Base-by-base conservation (phyloP, 2,888 invertebrate species). In the Rhodophaea formosa region DNA sequence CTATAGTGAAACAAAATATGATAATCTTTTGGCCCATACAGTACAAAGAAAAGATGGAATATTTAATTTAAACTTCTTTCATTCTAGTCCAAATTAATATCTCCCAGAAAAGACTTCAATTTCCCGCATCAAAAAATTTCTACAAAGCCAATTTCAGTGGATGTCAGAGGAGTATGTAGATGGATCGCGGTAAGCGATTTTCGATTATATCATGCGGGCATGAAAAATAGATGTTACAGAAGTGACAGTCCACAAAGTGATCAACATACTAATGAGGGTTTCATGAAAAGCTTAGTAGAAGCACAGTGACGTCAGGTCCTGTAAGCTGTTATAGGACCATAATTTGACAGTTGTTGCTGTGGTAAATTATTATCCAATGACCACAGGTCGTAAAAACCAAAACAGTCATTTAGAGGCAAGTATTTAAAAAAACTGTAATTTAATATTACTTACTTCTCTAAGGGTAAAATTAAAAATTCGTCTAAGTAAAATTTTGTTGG, bases 141-240 rank as follows among this genome's bases (percentile, higher is more conserved):
- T 61, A 75, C 75, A 79, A 71, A 72, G 74, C 75, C 80, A 81
- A 80, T 81, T 79, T 75, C 72, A 73, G 75, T 68, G 68, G 67
- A 73, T 71, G 75, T 79, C 75, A 75, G 70, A 68, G 69, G 66
- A 77, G 75, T 76, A 77, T 79, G 79, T 78, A 75, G 77, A 81
- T 74, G 78, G 79, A 78, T 82, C 71, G 70, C 67, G 70, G 78
- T 80, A 80, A 82, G 76, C 81, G 82, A 75, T 82, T 82, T 77
- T 77, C 80, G 83, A 83, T 83, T 77, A 82, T 80, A 82, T 79
- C 79, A 77, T 79, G 77, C 73, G 80, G 79, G 80, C 69, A 64
- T n/a, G n/a, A 39, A 39, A 39, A 12, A 39, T 1, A 39, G n/a
- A 12, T 39, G 3, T 8, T 3, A 3, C n/a, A 39, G 39, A 39